Base-by-base conservation (phyloP, 2,113 vertebrate species). In the Origma solitaria region DNA sequence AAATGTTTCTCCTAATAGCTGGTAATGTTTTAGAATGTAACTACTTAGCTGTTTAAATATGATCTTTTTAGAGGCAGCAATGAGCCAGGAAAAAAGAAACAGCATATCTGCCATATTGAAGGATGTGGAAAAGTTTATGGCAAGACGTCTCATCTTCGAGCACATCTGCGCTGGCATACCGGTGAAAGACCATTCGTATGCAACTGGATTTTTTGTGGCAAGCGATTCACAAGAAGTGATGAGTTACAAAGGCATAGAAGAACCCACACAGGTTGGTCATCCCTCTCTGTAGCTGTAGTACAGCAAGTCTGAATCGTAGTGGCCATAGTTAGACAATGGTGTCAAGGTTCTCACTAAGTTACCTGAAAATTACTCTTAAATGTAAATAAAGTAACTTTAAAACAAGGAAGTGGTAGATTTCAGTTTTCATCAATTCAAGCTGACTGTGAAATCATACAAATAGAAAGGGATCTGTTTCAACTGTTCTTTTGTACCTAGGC, bases 141-240 rank as follows among this genome's bases (percentile, higher is more conserved):
- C 58, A 99, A 99, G 98, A 99, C 99, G 40, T 99, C 99, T 91
- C 99, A 99, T 97, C 98, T 99, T 85, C 98, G 99, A 95, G 99
- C 99, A 50, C 99, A 99, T 94, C 98, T 99, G 96, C 99, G 99
- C 96, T 99, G 99, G 99, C 99, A 99, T 98, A 99, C 99, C 1
- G 99, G 99, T 44, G 99, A 99, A 98, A 98, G 99, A 82, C 99
- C 99, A 33, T 99, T 99, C 94, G 98, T 99, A 79, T 99, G 99
- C 97, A 99, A 99, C 98, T 99, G 99, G 99, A 99, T 99, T 97
- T 99, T 99, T 97, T 99, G 99, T 91, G 99, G 99, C 82, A 99
- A 99, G 94, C 97, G 99, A 92, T 99, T 99, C 97, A 99, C 99
- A 62, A 97, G 99, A 83, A 99, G 99, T 15, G 99, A 99, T 93